Evolutionary conservation across 2,113 vertebrate genomes (phyloP).

Genomic region (Micronisus gabar): DNA sequence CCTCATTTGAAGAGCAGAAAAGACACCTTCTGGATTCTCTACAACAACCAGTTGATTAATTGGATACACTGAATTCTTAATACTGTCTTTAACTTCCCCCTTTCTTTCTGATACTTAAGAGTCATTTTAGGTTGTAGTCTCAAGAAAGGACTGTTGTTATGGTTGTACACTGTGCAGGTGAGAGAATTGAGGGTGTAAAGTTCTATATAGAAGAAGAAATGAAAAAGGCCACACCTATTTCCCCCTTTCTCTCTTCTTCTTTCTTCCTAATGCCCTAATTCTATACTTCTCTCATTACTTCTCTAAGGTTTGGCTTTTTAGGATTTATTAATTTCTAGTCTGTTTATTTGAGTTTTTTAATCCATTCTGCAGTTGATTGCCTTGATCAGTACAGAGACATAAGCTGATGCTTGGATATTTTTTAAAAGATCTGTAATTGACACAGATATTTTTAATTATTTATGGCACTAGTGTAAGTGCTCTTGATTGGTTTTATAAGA

Average conservation of each 20-base stretch:
- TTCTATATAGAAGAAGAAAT: not conserved
- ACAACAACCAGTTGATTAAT: not conserved
- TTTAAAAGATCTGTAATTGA: not conserved
- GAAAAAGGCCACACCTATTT: not conserved
- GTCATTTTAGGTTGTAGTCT: not conserved
- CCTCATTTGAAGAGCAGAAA: not conserved
- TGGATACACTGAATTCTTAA: not conserved
- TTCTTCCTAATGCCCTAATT: not conserved
- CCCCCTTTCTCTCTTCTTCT: not conserved
- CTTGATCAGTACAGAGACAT: not conserved
- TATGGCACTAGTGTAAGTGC: not conserved
- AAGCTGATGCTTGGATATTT: not conserved
- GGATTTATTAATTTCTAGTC: not conserved
- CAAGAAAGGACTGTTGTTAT: not conserved
- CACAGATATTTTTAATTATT: not conserved
- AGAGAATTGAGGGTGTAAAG: not conserved
- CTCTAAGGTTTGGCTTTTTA: not conserved
- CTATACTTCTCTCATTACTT: not conserved
- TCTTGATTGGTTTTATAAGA: not conserved
- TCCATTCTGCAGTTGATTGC: not conserved
- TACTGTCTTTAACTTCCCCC: not conserved
- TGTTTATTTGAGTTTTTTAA: not conserved
- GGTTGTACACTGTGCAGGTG: not conserved
- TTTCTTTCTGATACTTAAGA: not conserved
- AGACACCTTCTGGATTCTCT: not conserved